Base-by-base conservation (phyloP, 1,140 invertebrate species). In the Physella acuta region DNA sequence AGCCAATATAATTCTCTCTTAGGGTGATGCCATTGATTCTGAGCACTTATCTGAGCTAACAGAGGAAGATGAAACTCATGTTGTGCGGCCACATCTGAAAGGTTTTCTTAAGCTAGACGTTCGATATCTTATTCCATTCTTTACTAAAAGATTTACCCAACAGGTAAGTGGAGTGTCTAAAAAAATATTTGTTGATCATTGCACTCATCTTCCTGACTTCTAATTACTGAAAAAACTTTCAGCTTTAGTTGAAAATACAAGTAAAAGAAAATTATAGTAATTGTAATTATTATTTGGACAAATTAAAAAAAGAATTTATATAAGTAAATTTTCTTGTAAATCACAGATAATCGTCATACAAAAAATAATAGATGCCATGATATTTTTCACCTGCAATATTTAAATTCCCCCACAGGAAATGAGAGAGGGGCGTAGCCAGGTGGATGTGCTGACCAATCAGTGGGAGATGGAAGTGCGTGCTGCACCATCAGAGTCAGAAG, bases 31-130 rank as follows among this genome's bases (percentile, higher is more conserved):
- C 8, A 93, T 98, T 51, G 95, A 98, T 85, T 95, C 95, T 0
- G 95, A 97, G 82, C 94, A 97, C 86, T 84, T 98, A 56, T 97
- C 95, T 3, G 95, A 98, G 86, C 89, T 95, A 16, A 98, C 95
- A 0, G 95, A 97, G 84, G 94, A 97, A 79, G 95, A 97, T 85
- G 93, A 95, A 83, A 90, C 92, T 55, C 86, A 84, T 87, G 89
- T 81, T 88, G 88, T 83, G 4, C 82, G 81, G 61, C 79, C 79
- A 16, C 77, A 81, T 31, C 70, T 79, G 88, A 91, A 84, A 90
- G 88, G 94, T 31, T 98, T 98, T 85, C 92, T 93, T 0, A 90
- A 91, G 73, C 89, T 94, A 79, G 95, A 98, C 86, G 88, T 93
- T 59, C 94, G 95, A 81, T 97, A 96, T 86, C 90, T 98, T 64